Percentiles rank a stretch among this genome's conserved stretches.
These are phyloP conservation scores for Pomacea maculata DNA, from an alignment of 1,140 invertebrate species.

Conservation along the genomic window DNA sequence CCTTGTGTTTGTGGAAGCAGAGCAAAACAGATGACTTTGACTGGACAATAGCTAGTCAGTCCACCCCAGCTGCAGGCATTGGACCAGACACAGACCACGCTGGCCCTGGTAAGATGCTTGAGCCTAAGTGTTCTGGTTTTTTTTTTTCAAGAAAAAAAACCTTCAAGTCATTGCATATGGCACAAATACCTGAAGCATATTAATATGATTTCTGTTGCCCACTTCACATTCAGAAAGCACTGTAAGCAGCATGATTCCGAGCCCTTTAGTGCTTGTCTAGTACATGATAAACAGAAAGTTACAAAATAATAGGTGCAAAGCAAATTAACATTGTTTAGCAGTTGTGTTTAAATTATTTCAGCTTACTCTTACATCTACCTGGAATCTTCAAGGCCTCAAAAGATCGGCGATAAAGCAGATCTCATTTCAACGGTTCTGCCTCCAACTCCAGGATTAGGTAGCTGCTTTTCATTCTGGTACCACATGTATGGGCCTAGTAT, in stretches of 20 bases:
- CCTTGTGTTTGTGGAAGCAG: slow-evolving; percentile 51
- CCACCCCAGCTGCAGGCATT: slow-evolving; percentile 43
- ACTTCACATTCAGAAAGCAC: background rate
- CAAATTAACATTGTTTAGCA: background rate
- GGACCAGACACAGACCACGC: slow-evolving; percentile 55
- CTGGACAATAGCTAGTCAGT: slow-evolving; percentile 49
- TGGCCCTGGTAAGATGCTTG: slow-evolving; percentile 34
- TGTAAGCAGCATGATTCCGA: background rate
- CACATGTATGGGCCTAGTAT: slow-evolving; percentile 77
- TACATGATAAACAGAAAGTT: too few species aligned
- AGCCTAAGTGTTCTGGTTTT: background rate
- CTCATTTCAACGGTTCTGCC: slow-evolving; percentile 42
- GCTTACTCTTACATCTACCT: slow-evolving; percentile 72
- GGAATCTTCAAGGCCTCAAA: slow-evolving; percentile 72
- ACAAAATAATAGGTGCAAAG: background rate
- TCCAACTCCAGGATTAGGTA: slow-evolving; percentile 19
- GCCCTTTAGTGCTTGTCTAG: background rate
- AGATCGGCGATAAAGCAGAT: slow-evolving; percentile 53
- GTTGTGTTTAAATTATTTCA: background rate
- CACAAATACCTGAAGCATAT: background rate
- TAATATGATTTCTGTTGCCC: background rate
- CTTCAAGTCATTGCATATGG: background rate
- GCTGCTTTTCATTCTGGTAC: slow-evolving; percentile 72
- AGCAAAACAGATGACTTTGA: slow-evolving; percentile 47
- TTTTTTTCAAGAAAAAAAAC: background rate